phyloP scores from a whole-genome alignment of 2,888 invertebrate genomes.

The Cheilosia soror region DNA sequence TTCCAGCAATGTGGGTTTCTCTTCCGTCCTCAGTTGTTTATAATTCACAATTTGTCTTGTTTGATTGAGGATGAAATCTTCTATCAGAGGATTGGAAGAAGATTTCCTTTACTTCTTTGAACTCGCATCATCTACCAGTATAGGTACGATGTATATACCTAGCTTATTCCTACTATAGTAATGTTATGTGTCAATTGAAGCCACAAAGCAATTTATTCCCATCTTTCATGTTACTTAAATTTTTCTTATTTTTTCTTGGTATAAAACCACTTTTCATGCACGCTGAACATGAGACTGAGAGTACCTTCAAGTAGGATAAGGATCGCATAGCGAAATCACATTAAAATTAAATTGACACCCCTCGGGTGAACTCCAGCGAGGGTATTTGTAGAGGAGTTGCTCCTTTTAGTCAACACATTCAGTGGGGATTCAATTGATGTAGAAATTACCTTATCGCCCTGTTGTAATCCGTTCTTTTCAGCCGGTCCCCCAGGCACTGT shows the following conservation, averaged over 20 bases:
- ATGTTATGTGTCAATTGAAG: slow-evolving; percentile 63
- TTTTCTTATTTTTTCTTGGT: background rate
- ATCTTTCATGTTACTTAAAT: slow-evolving; percentile 24
- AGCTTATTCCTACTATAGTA: slow-evolving; percentile 31
- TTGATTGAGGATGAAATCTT: slow-evolving; percentile 52
- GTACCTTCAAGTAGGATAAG: slow-evolving; percentile 26
- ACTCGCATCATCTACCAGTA: background rate
- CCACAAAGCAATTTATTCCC: slow-evolving; percentile 52
- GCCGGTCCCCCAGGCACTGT: slow-evolving; percentile 96
- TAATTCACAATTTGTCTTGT: slow-evolving; percentile 54
- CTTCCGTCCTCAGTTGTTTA: slow-evolving; percentile 8
- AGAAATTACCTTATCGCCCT: slow-evolving; percentile 91
- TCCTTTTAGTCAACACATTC: slow-evolving; percentile 38
- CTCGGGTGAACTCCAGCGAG: background rate
- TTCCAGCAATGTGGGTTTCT: slow-evolving; percentile 10
- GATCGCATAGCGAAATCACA: slow-evolving; percentile 42
- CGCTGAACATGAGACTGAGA: background rate
- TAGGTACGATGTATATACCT: background rate
- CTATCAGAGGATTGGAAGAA: background rate
- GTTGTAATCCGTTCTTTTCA: slow-evolving; percentile 93
- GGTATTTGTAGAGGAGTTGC: background rate
- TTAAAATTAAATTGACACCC: slow-evolving; percentile 66
- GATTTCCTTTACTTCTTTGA: slow-evolving; percentile 7
- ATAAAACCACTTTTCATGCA: background rate
- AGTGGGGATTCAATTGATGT: slow-evolving; percentile 60